phyloP scores from a whole-genome alignment of 2,888 invertebrate species.

The Entomobrya proxima region DNA sequence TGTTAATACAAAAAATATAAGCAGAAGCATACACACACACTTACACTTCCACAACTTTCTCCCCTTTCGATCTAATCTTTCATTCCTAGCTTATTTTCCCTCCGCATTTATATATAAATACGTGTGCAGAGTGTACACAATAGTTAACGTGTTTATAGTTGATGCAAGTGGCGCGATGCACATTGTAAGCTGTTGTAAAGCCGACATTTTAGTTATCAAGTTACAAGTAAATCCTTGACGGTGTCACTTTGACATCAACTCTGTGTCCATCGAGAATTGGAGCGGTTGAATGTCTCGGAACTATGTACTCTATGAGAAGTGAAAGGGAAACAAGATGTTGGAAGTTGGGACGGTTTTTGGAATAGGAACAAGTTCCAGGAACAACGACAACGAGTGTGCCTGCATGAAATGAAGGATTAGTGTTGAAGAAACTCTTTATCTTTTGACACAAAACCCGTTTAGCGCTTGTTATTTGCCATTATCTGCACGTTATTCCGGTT shows the following conservation, averaged over 20 bases:
- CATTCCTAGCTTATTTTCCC: not conserved
- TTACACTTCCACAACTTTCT: conserved; percentile 22
- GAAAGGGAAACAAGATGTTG: not conserved
- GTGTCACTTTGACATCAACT: conserved; percentile 34
- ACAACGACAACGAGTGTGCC: conserved; percentile 7
- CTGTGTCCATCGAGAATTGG: conserved; percentile 28
- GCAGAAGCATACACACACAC: not conserved
- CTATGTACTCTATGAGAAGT: not conserved
- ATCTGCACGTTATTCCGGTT: not conserved
- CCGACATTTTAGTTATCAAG: conserved; percentile 30
- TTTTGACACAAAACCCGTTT: not conserved
- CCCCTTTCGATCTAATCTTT: conserved; percentile 34
- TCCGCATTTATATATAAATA: too few relatives aligned
- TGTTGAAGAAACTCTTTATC: not conserved
- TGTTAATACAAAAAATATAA: conserved; percentile 52
- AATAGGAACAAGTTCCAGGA: not conserved
- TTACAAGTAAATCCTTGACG: conserved; percentile 34
- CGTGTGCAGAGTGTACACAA: too few relatives aligned
- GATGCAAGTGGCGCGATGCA: too few relatives aligned
- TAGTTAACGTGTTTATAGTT: too few relatives aligned
- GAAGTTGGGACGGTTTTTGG: not conserved
- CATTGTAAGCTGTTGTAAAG: too few relatives aligned
- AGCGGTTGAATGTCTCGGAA: conserved; percentile 20
- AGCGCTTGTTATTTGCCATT: not conserved
- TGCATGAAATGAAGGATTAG: conserved; percentile 25